Percentiles rank a stretch among this genome's conserved stretches.
These are phyloP conservation scores for Eumeta japonica DNA, from an alignment of 1,140 invertebrate genomes.

Conservation along the genomic window DNA sequence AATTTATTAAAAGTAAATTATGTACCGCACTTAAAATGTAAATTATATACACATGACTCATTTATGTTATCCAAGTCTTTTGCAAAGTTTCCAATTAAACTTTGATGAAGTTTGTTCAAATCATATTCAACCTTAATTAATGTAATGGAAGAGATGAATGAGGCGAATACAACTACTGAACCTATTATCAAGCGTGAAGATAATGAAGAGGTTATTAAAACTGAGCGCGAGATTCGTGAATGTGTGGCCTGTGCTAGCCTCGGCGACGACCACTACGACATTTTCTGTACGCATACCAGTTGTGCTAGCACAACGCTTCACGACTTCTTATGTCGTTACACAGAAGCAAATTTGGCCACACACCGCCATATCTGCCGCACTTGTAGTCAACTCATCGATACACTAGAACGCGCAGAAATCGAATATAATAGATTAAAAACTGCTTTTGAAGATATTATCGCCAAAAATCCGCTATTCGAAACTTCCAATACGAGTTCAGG, in stretches of 20 bases:
- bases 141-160: no score
- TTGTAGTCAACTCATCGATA: constrained; percentile 38
- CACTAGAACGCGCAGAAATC: constrained; percentile 37
- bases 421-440: constrained; percentile 41
- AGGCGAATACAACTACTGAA: no score
- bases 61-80: no score
- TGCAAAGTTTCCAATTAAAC: no score
- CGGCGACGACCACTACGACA: constrained; percentile 23
- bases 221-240: constrained; percentile 28
- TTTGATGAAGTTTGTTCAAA: no score
- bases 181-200: no score
- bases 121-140: no score
- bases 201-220: no score
- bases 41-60: no score
- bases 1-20: no score
- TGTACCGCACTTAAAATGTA: no score
- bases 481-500: constrained; percentile 9
- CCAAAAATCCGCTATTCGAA: constrained; percentile 41
- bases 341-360: constrained; percentile 19
- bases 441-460: constrained; percentile 38
- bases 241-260: constrained; percentile 32
- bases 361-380: constrained; percentile 35
- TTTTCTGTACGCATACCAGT: constrained; percentile 23
- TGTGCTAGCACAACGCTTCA: constrained; percentile 26
- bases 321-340: constrained; percentile 29